These are phyloP conservation scores for Arbacia lixula DNA, from an alignment of 53 echinoderm and acorn worm genomes.

Conservation along the genomic window DNA sequence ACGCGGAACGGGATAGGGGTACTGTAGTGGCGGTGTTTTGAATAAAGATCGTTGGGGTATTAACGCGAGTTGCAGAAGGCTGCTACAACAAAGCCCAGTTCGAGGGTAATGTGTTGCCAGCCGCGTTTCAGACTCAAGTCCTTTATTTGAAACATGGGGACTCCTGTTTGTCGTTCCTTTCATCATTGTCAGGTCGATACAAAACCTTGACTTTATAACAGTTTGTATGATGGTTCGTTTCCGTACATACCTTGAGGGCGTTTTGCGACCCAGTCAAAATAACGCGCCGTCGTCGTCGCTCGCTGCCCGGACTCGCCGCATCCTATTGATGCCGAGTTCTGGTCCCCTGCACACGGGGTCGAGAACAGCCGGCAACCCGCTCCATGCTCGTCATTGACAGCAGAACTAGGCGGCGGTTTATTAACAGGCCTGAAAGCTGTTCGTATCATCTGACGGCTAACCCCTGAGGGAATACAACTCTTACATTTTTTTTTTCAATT, in stretches of 20 bases:
- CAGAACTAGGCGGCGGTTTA: constrained; percentile 8
- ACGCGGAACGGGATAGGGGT: constrained; percentile 29
- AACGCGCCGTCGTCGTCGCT: too few relatives aligned
- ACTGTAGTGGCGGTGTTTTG: too few relatives aligned
- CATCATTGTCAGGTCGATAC: not conserved
- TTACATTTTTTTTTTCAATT: too few relatives aligned
- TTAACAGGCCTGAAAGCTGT: constrained; percentile 20
- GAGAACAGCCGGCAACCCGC: constrained; percentile 25
- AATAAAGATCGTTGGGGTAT: too few relatives aligned
- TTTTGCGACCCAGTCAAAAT: constrained; percentile 24
- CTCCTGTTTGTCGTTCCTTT: not conserved
- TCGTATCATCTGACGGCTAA: constrained; percentile 21
- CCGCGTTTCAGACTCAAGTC: too few relatives aligned
- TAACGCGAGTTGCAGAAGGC: too few relatives aligned
- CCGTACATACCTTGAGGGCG: constrained; percentile 5
- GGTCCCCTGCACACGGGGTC: constrained; percentile 48
- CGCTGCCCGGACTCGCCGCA: too few relatives aligned
- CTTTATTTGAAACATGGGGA: constrained; percentile 13
- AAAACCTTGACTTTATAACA: constrained; percentile 44
- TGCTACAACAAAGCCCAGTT: not conserved
- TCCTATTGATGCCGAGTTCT: constrained; percentile 37
- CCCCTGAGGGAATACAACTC: constrained; percentile 53
- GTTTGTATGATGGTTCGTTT: constrained; percentile 13
- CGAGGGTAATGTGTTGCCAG: constrained; percentile 22
- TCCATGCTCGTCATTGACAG: not conserved